A percentile compares a stretch with the other conserved stretches of the same genome.
These are phyloP conservation scores for Uropetala carovei DNA, from an alignment of 2,888 invertebrate genomes.

Conservation along the genomic window DNA sequence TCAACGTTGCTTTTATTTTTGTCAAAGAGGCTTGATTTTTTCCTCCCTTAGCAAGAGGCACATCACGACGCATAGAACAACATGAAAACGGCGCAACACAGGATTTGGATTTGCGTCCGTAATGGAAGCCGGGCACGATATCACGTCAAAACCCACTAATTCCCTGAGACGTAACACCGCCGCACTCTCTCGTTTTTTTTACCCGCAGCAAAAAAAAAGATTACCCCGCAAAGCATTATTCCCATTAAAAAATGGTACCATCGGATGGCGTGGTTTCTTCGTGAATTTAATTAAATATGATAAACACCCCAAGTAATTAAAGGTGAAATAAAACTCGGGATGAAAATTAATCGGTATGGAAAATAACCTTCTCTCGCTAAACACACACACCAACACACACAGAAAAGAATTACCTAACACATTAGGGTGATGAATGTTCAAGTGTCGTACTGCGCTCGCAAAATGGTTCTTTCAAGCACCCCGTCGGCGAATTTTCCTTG, in stretches of 20 bases:
- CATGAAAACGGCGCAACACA: conserved; percentile 36
- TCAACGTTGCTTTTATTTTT: background rate
- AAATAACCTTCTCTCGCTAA: conserved; percentile 48
- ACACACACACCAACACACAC: background rate
- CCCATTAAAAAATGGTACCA: conserved; percentile 54
- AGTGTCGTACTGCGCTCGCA: background rate
- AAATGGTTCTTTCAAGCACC: background rate
- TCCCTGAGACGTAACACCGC: conserved; percentile 59
- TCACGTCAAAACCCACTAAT: conserved; percentile 58
- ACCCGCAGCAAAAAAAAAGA: conserved; percentile 37
- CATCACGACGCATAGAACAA: conserved; percentile 27
- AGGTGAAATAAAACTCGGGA: conserved; percentile 26
- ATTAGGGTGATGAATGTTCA: conserved; percentile 45
- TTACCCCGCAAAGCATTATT: conserved; percentile 40
- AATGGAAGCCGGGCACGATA: conserved; percentile 45
- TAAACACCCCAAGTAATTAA: conserved; percentile 46
- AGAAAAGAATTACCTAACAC: conserved; percentile 43
- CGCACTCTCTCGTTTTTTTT: conserved; percentile 50
- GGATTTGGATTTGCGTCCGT: conserved; percentile 47
- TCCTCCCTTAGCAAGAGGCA: background rate
- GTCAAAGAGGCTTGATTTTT: background rate
- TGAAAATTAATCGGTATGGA: conserved; percentile 62
- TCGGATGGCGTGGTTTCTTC: conserved; percentile 64
- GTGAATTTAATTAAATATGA: conserved; percentile 64
- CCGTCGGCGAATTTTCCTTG: background rate